Conservation (phyloP, 2,113 vertebrate species). For the Alligator sinensis region DNA sequence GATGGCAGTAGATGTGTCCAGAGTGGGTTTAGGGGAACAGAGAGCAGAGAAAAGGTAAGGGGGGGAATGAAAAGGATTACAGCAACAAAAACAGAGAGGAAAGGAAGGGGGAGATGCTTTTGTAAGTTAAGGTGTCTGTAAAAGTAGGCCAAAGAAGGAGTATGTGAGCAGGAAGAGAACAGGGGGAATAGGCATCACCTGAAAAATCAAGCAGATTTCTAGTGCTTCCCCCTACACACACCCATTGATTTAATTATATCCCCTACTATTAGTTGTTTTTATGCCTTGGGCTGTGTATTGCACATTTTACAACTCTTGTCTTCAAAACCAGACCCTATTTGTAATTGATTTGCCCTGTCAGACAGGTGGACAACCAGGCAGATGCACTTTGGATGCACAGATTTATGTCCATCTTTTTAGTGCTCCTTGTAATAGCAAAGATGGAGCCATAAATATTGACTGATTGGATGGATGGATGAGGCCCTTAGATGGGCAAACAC, state of each 20-base stretch:
- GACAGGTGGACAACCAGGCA: not conserved
- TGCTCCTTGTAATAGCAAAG: not conserved
- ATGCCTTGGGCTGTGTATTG: not conserved
- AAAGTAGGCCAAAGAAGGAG: not conserved
- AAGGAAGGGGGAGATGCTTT: not conserved
- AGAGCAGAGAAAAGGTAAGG: not conserved
- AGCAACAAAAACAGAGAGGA: rapidly evolving
- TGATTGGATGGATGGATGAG: not conserved
- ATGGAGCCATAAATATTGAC: not conserved
- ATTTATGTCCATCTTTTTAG: too few species aligned
- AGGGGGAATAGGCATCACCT: not conserved
- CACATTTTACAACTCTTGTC: not conserved
- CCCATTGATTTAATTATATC: not conserved
- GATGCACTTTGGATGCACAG: not conserved
- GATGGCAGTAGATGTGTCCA: not conserved
- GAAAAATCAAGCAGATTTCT: not conserved
- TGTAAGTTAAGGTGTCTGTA: not conserved
- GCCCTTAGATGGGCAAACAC: not conserved
- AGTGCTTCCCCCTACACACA: too few species aligned
- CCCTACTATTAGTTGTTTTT: not conserved
- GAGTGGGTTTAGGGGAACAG: not conserved
- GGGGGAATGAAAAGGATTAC: not conserved
- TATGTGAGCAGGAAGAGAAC: not conserved
- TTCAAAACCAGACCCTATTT: not conserved
- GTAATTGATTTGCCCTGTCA: not conserved